Evolutionary conservation across 2,888 invertebrate species (phyloP).

Genomic region (Leptopilina drosophilae): DNA sequence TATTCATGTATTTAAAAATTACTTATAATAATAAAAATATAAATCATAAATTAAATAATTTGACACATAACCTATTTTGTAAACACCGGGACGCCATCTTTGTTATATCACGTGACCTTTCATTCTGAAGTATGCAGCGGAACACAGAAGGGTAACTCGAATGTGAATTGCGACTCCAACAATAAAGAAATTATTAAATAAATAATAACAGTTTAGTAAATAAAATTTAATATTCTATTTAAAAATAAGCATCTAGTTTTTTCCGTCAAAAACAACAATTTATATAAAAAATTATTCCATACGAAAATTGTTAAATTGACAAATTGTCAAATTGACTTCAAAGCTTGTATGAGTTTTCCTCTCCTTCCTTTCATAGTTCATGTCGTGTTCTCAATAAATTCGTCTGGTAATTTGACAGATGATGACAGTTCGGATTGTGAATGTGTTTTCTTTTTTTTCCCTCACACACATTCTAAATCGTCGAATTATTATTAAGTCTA

Average conservation of each 20-base stretch:
- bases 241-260: too few relatives aligned
- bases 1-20: too few relatives aligned
- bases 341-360: too few relatives aligned
- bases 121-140: neutral
- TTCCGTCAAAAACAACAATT: too few relatives aligned
- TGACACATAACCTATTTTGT: neutral
- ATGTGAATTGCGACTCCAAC: neutral
- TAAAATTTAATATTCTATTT: too few relatives aligned
- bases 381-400: neutral
- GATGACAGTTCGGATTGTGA: neutral
- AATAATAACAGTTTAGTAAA: too few relatives aligned
- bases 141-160: neutral
- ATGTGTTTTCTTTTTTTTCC: neutral
- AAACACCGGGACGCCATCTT: constrained; percentile 3
- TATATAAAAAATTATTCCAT: too few relatives aligned
- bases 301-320: too few relatives aligned
- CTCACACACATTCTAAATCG: neutral
- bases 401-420: constrained; percentile 2
- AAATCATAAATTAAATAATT: too few relatives aligned
- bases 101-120: constrained; percentile 3
- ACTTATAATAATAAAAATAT: too few relatives aligned
- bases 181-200: too few relatives aligned
- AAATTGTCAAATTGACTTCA: too few relatives aligned
- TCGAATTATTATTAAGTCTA: neutral
- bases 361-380: neutral